Conservation (phyloP, 2,113 vertebrate species). For the Coptodon bakossiorum region DNA sequence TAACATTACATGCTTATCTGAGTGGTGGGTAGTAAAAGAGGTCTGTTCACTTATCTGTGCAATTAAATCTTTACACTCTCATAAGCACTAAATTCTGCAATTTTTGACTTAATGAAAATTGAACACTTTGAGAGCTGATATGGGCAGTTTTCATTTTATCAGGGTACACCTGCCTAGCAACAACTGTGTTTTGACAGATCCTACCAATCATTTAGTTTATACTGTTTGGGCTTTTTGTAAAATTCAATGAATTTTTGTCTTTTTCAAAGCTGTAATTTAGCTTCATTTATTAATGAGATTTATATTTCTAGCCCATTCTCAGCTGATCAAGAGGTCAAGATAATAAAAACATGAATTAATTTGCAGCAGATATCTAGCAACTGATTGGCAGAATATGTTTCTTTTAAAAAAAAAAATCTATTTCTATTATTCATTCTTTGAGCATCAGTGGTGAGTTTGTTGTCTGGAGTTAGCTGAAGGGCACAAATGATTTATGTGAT, state of each 20-base stretch:
- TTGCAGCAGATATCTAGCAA: background rate
- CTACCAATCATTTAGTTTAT: background rate
- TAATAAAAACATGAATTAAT: background rate
- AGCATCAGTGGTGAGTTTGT: background rate
- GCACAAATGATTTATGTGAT: background rate
- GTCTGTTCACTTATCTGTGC: background rate
- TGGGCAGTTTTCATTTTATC: background rate
- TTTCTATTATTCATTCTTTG: background rate
- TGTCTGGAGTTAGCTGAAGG: background rate
- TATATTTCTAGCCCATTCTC: background rate
- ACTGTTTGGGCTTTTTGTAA: background rate
- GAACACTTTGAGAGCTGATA: background rate
- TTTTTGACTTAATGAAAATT: background rate
- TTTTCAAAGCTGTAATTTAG: background rate
- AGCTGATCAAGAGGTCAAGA: background rate
- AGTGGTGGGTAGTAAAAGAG: background rate
- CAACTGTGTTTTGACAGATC: background rate
- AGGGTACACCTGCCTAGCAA: background rate
- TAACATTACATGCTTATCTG: background rate
- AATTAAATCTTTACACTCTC: background rate
- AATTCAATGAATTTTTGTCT: background rate
- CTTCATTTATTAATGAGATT: background rate
- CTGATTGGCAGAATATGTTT: background rate
- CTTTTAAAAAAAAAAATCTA: rapidly evolving
- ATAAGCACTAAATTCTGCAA: background rate